These are phyloP conservation scores for Myiotriccus ornatus DNA, from an alignment of 2,797 vertebrate species.

Conservation along the genomic window DNA sequence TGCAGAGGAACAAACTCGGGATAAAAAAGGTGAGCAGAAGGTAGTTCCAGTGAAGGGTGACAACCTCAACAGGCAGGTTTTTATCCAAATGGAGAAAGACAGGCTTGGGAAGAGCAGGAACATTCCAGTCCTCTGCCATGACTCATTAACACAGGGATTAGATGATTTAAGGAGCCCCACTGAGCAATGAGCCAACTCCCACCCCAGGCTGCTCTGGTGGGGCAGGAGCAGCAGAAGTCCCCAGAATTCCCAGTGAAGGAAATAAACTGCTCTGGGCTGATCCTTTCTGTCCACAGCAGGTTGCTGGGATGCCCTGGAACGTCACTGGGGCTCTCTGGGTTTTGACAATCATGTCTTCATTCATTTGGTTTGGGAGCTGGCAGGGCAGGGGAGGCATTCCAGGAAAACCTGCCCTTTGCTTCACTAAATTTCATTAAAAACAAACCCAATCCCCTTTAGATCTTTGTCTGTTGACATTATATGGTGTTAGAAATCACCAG, in stretches of 20 bases:
- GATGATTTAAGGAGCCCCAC: not conserved
- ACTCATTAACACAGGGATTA: not conserved
- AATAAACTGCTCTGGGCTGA: not conserved
- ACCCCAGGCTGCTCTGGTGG: not conserved
- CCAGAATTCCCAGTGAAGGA: not conserved
- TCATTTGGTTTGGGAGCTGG: not conserved
- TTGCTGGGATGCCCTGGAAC: not conserved
- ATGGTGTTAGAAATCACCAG: not conserved
- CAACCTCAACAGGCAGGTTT: not conserved
- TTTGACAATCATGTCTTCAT: not conserved
- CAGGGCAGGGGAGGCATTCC: not conserved
- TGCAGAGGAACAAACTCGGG: no score
- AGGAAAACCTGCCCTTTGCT: not conserved
- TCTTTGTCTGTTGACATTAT: not conserved
- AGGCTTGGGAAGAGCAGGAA: not conserved
- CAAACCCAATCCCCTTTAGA: not conserved
- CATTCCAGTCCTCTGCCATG: not conserved
- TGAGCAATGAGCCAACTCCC: not conserved
- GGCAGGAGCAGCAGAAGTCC: not conserved
- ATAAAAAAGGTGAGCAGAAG: not conserved
- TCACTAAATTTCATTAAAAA: not conserved
- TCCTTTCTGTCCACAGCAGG: not conserved
- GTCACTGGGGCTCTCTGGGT: not conserved
- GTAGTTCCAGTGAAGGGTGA: no score
- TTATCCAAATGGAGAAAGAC: not conserved